phyloP scores from a whole-genome alignment of 2,888 invertebrate species.

The Hyppa rectilinea region DNA sequence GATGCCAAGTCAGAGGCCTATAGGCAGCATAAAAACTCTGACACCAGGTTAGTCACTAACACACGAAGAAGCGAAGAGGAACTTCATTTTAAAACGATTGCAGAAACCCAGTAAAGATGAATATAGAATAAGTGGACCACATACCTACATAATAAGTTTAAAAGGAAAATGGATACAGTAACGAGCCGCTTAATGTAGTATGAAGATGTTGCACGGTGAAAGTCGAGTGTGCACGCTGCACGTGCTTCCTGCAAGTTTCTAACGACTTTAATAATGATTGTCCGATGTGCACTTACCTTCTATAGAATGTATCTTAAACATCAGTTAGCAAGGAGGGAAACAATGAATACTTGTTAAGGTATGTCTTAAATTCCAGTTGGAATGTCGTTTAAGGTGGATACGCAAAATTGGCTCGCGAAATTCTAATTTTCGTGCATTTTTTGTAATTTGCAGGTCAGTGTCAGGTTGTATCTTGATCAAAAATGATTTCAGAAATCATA shows the following conservation, averaged over 20 bases:
- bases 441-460: too few relatives aligned
- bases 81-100: not conserved
- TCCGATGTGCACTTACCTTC: slow-evolving; percentile 16
- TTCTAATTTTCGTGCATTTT: too few relatives aligned
- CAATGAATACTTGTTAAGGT: not conserved
- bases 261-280: slow-evolving; percentile 55
- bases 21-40: too few relatives aligned
- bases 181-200: slow-evolving; percentile 40
- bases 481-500: too few relatives aligned
- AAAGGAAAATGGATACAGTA: slow-evolving; percentile 40
- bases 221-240: slow-evolving; percentile 56
- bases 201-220: slow-evolving; percentile 61
- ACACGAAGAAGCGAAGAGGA: too few relatives aligned
- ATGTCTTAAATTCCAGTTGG: not conserved
- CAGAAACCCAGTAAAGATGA: slow-evolving; percentile 4
- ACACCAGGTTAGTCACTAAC: too few relatives aligned
- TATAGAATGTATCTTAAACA: slow-evolving; percentile 2
- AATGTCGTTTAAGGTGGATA: too few relatives aligned
- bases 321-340: not conserved
- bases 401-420: too few relatives aligned
- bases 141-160: slow-evolving; percentile 24
- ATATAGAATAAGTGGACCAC: slow-evolving; percentile 9
- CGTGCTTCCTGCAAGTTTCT: slow-evolving; percentile 65
- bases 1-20: too few relatives aligned
- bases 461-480: too few relatives aligned